Percentiles rank a stretch among this genome's conserved stretches.
Evolutionary conservation across 2,888 invertebrate genomes (phyloP).

Genomic region (Agrilus biguttatus): DNA sequence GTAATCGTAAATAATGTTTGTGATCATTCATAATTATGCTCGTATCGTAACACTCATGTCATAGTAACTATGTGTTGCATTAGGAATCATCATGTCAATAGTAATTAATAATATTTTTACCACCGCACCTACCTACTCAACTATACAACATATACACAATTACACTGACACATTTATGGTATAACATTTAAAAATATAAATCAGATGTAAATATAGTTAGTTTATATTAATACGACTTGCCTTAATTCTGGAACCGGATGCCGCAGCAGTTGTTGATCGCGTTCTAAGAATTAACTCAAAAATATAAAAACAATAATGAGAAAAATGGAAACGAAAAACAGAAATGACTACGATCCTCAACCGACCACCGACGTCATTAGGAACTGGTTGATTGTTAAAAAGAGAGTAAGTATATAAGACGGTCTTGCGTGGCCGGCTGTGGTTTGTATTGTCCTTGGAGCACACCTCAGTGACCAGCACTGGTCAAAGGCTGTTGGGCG

Average conservation of each 20-base stretch:
- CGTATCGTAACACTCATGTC: slow-evolving; percentile 13
- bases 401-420: slow-evolving; percentile 3
- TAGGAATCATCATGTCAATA: slow-evolving; percentile 29
- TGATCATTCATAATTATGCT: no score
- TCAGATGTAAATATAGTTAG: slow-evolving; percentile 27
- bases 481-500: slow-evolving; percentile 35
- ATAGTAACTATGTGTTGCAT: slow-evolving; percentile 37
- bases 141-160: slow-evolving; percentile 31
- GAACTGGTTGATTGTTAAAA: slow-evolving; percentile 12
- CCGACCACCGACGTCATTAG: slow-evolving; percentile 12
- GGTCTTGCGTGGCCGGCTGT: slow-evolving; percentile 8
- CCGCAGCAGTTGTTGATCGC: no score
- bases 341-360: slow-evolving; percentile 5
- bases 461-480: slow-evolving; percentile 35
- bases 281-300: no score
- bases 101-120: slow-evolving; percentile 9
- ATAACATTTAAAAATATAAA: slow-evolving; percentile 31
- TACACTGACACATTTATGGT: slow-evolving; percentile 30
- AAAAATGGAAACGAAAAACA: no score
- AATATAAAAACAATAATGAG: no score
- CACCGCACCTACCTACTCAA: slow-evolving; percentile 23
- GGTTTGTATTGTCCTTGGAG: slow-evolving; percentile 2
- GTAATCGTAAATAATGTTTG: no score
- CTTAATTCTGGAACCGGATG: no score
- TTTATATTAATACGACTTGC: no score